These are phyloP conservation scores for Pseudachorutes palmiensis DNA, from an alignment of 1,140 invertebrate genomes.

Conservation along the genomic window DNA sequence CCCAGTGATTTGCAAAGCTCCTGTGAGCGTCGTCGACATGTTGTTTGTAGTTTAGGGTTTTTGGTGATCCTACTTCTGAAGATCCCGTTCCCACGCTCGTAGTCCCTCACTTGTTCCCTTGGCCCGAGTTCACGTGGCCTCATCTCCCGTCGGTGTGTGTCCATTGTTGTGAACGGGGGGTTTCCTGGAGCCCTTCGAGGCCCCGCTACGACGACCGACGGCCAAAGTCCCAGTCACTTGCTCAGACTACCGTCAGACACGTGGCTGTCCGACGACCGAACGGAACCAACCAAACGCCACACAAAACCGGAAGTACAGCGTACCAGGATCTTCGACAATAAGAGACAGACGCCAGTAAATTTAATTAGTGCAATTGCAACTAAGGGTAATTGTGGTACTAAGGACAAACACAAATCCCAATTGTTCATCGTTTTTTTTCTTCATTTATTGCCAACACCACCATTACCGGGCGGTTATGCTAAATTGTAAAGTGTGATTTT, in stretches of 20 bases:
- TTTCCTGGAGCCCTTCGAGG: constrained; percentile 6
- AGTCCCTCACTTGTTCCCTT: constrained; percentile 6
- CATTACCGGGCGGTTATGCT: too few species aligned
- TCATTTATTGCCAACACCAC: too few species aligned
- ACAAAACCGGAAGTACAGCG: not conserved
- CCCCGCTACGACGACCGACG: not conserved
- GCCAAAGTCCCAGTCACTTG: not conserved
- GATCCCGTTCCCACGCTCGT: constrained; percentile 5
- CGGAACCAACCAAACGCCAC: not conserved
- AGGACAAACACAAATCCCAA: too few species aligned
- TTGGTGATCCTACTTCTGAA: too few species aligned
- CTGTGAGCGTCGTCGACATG: not conserved
- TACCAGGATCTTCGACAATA: not conserved
- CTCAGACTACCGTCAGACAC: constrained; percentile 9
- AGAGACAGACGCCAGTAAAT: not conserved
- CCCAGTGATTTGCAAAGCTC: not conserved
- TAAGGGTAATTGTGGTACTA: too few species aligned
- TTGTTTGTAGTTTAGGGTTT: too few species aligned
- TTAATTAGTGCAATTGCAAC: not conserved
- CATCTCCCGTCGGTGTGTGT: not conserved
- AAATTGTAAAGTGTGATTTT: not conserved
- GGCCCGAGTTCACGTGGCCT: not conserved
- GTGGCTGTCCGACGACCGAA: constrained; percentile 6
- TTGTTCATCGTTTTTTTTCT: too few species aligned
- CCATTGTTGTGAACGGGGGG: constrained; percentile 1